phyloP scores from a whole-genome alignment of 2,888 invertebrate species.

The Amorpha juglandis region DNA sequence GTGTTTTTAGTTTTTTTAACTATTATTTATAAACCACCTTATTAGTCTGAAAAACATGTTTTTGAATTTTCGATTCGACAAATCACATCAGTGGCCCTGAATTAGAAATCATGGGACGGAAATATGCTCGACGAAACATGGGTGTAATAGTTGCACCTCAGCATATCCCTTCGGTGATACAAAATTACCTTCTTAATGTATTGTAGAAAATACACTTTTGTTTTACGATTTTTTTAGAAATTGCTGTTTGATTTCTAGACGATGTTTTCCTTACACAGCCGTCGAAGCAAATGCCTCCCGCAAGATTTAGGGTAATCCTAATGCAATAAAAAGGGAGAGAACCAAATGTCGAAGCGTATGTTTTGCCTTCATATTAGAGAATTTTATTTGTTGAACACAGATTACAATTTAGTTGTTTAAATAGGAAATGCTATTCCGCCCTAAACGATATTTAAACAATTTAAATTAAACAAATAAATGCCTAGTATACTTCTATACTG shows the following conservation, averaged over 20 bases:
- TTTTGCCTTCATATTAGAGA: slow-evolving; percentile 23
- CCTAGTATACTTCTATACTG: too few relatives aligned
- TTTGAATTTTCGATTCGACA: too few relatives aligned
- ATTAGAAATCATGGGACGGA: too few relatives aligned
- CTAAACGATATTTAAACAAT: background rate
- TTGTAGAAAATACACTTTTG: background rate
- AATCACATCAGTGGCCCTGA: too few relatives aligned
- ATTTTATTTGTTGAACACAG: slow-evolving; percentile 4
- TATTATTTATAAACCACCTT: too few relatives aligned
- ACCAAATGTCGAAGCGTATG: slow-evolving; percentile 16
- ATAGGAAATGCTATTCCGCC: background rate
- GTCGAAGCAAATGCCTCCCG: slow-evolving; percentile 48
- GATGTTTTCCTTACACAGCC: slow-evolving; percentile 50
- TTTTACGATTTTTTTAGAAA: slow-evolving; percentile 11
- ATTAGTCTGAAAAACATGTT: too few relatives aligned
- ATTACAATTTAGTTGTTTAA: background rate
- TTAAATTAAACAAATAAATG: too few relatives aligned
- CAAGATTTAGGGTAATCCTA: slow-evolving; percentile 58
- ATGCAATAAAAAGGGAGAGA: slow-evolving; percentile 55
- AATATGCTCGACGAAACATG: too few relatives aligned
- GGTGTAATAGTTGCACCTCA: too few relatives aligned
- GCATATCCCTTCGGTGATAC: background rate
- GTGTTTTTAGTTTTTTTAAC: too few relatives aligned
- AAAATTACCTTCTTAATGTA: background rate
- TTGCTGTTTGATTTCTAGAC: slow-evolving; percentile 31